Percentiles rank a stretch among this genome's conserved stretches.
Evolutionary conservation across 2,888 invertebrate species (phyloP).

Genomic region (Pycnomerus fuliginosus): DNA sequence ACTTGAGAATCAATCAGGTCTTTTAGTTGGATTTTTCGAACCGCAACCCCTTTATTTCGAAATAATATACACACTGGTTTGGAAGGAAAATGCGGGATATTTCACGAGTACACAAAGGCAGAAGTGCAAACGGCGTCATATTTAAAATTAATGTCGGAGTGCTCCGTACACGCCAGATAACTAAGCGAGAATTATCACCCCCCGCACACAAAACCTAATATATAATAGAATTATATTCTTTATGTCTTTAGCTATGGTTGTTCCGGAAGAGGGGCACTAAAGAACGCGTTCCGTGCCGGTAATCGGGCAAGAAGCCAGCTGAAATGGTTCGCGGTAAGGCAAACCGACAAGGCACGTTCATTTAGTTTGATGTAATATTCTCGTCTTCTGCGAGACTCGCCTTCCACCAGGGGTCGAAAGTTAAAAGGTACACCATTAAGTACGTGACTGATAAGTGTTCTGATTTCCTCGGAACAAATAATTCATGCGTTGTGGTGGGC

Average conservation of each 20-base stretch:
- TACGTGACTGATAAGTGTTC: no score
- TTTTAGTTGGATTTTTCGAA: no score
- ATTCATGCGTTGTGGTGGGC: no score
- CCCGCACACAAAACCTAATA: constrained; percentile 19
- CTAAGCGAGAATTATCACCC: constrained; percentile 12
- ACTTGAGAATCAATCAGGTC: no score
- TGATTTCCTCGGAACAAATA: no score
- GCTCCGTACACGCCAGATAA: constrained; percentile 15
- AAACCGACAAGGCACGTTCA: constrained; percentile 12
- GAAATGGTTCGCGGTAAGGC: constrained; percentile 22
- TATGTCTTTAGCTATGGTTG: constrained; percentile 27
- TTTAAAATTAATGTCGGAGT: constrained; percentile 17
- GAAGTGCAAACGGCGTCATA: constrained; percentile 8
- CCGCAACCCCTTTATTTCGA: no score
- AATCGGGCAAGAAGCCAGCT: constrained; percentile 33
- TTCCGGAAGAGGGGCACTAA: constrained; percentile 32
- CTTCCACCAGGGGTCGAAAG: no score
- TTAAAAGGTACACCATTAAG: no score
- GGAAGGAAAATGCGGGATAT: constrained; percentile 10
- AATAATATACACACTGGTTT: constrained; percentile 8
- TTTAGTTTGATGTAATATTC: constrained; percentile 16
- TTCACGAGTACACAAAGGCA: constrained; percentile 9
- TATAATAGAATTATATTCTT: constrained; percentile 33
- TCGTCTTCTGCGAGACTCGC: no score
- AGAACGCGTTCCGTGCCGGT: constrained; percentile 33